A percentile compares a stretch with the other conserved stretches of the same genome.
Evolutionary conservation across 2,888 invertebrate species (phyloP).

Genomic region (Cantharis lateralis): DNA sequence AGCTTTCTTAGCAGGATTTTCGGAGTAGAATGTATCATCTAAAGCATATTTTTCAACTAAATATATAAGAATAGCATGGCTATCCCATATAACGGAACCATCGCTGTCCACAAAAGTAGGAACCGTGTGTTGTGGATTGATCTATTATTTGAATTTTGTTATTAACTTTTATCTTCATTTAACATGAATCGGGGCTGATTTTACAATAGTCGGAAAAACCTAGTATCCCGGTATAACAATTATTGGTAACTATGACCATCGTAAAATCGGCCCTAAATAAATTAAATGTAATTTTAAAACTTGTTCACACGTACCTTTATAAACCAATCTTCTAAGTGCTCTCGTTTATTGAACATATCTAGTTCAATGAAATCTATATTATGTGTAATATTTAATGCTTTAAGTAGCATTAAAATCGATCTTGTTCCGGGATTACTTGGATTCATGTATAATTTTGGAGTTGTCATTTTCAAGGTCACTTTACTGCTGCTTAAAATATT

Average conservation of each 20-base stretch:
- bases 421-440: not conserved
- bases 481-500: not conserved
- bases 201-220: too few species aligned
- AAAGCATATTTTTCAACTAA: constrained; percentile 47
- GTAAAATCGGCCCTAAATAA: too few species aligned
- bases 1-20: constrained; percentile 58
- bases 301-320: not conserved
- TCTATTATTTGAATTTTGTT: constrained; percentile 20
- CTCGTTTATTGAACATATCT: not conserved
- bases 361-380: not conserved
- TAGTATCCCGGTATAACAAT: too few species aligned
- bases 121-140: constrained; percentile 63
- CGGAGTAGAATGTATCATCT: constrained; percentile 60
- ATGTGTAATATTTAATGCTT: not conserved
- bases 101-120: constrained; percentile 64
- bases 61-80: constrained; percentile 58
- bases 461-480: not conserved
- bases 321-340: not conserved
- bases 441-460: not conserved
- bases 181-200: not conserved
- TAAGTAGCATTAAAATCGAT: not conserved
- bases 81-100: constrained; percentile 58
- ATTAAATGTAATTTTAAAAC: not conserved
- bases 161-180: not conserved
- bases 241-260: too few species aligned